Evolutionary conservation across 2,797 vertebrate species (phyloP).

Genomic region (Silurus aristotelis): DNA sequence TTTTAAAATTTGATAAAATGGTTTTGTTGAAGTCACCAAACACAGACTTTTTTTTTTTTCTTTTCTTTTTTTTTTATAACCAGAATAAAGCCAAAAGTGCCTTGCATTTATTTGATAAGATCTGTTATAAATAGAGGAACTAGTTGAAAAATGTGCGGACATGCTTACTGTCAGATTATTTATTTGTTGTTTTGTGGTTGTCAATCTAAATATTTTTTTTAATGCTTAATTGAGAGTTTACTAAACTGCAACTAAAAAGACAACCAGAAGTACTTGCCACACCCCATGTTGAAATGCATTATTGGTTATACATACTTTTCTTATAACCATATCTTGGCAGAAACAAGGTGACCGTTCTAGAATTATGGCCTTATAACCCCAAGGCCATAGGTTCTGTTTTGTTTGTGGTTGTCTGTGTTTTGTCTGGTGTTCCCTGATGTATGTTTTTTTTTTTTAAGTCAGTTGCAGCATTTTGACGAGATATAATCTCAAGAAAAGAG

Average conservation of each 20-base stretch:
- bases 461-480: not conserved
- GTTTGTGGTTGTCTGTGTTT: not conserved
- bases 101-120: constrained; percentile 11
- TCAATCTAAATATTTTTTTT: not conserved
- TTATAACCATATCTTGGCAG: not conserved
- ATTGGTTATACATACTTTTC: not conserved
- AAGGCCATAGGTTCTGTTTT: not conserved
- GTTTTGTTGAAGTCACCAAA: not conserved
- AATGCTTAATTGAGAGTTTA: not conserved
- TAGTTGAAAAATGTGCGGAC: not conserved
- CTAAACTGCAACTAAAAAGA: not conserved
- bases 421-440: not conserved
- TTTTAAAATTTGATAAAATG: not conserved
- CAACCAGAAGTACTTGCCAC: not conserved
- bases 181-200: constrained; percentile 15
- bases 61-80: not conserved
- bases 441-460: not conserved
- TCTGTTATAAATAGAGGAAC: not conserved
- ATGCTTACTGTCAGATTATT: not conserved
- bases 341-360: not conserved
- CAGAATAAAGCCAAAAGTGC: constrained; percentile 21
- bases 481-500: not conserved
- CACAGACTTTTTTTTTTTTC: too few relatives aligned
- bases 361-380: not conserved
- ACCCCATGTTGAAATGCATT: not conserved